Conservation (phyloP, 1,140 invertebrate species). For the Harlomillsia oculata region DNA sequence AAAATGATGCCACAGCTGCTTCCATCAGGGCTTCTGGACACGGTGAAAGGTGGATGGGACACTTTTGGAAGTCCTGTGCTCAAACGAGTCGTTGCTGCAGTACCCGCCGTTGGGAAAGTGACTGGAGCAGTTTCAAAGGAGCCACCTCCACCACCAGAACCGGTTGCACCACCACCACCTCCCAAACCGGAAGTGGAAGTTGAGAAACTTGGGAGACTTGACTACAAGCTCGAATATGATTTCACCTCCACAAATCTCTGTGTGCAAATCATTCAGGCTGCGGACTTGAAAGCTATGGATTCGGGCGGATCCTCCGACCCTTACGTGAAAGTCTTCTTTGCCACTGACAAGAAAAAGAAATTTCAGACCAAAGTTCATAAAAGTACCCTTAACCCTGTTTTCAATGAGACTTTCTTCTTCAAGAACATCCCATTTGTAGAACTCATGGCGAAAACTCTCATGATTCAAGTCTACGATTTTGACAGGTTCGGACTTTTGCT, state of each 20-base stretch:
- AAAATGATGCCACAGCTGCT: too few relatives aligned
- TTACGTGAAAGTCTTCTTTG: constrained; percentile 72
- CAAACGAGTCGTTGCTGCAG: too few relatives aligned
- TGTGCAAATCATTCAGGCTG: constrained; percentile 27
- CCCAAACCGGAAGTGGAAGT: constrained; percentile 11
- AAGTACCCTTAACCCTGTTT: constrained; percentile 75
- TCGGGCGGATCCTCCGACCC: constrained; percentile 76
- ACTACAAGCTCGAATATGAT: constrained; percentile 33
- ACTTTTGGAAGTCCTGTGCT: too few relatives aligned
- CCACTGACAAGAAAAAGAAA: constrained; percentile 76
- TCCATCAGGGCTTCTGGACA: too few relatives aligned
- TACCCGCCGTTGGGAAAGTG: too few relatives aligned
- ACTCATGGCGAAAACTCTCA: constrained; percentile 51
- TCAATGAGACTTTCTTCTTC: constrained; percentile 77
- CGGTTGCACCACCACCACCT: constrained; percentile 13
- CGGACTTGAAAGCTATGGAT: constrained; percentile 43
- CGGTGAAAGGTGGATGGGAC: too few relatives aligned
- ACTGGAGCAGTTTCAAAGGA: constrained; percentile 1
- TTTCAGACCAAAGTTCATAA: constrained; percentile 72
- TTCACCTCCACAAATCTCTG: constrained; percentile 29
- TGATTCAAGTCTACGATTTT: constrained; percentile 56
- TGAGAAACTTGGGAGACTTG: constrained; percentile 24
- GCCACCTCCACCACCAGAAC: constrained; percentile 9
- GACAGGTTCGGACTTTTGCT: constrained; percentile 38
- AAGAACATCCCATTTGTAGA: constrained; percentile 48